A percentile compares a stretch with the other conserved stretches of the same genome.
Evolutionary conservation across 2,888 invertebrate genomes (phyloP).

Genomic region (Dynastes hyllus): DNA sequence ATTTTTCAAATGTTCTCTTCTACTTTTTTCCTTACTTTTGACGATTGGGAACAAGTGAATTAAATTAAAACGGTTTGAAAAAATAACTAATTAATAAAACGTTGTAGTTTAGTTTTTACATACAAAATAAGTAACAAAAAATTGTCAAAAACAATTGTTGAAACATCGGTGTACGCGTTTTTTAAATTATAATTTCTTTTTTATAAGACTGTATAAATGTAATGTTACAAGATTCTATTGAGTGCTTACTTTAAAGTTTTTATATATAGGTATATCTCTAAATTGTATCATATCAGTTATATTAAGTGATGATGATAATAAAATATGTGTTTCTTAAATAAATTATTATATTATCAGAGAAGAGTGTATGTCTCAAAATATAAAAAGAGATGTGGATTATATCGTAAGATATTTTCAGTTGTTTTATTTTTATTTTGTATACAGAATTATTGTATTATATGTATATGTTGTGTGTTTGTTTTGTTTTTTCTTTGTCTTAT

Average conservation of each 20-base stretch:
- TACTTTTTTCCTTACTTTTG: constrained; percentile 16
- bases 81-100: constrained; percentile 18
- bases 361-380: constrained; percentile 36
- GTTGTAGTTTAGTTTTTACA: constrained; percentile 44
- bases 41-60: constrained; percentile 36
- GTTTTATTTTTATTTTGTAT: constrained; percentile 52
- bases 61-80: constrained; percentile 18
- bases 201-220: constrained; percentile 48
- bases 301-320: constrained; percentile 48
- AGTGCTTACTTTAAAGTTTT: constrained; percentile 43
- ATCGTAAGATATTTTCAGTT: constrained; percentile 41
- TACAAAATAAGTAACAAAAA: constrained; percentile 13
- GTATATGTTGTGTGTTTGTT: constrained; percentile 58
- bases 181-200: constrained; percentile 38
- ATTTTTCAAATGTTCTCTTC: neutral
- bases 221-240: constrained; percentile 44
- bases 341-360: constrained; percentile 41
- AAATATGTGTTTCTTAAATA: constrained; percentile 31
- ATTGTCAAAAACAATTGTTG: constrained; percentile 27
- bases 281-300: constrained; percentile 48
- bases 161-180: constrained; percentile 30
- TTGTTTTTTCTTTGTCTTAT: constrained; percentile 56
- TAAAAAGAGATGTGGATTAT: constrained; percentile 34
- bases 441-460: constrained; percentile 55
- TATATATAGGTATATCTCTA: constrained; percentile 44